Conservation (phyloP, 2,888 invertebrate genomes). For the Dryadula phaetusa region DNA sequence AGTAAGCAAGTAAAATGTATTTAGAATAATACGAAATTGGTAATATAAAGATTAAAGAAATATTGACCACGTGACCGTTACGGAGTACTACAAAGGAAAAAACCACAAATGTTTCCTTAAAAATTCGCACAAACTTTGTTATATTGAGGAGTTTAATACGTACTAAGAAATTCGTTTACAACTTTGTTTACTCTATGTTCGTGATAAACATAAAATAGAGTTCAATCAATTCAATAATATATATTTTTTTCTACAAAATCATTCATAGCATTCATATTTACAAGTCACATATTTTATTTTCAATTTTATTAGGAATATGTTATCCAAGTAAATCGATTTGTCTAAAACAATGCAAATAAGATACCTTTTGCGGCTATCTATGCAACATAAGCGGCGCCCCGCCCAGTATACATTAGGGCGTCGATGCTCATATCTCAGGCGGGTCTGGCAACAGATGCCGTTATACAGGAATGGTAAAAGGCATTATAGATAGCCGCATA, state of each 20-base stretch:
- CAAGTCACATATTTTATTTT: neutral
- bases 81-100: no score
- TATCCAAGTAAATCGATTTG: constrained; percentile 13
- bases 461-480: constrained; percentile 43
- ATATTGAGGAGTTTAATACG: no score
- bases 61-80: no score
- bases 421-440: constrained; percentile 43
- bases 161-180: no score
- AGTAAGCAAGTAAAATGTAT: no score
- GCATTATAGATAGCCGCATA: constrained; percentile 38
- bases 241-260: neutral
- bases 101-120: no score
- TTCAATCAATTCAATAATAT: neutral
- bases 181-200: no score
- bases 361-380: constrained; percentile 30
- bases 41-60: no score
- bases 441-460: constrained; percentile 44
- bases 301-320: neutral
- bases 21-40: no score
- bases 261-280: neutral
- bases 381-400: constrained; percentile 47
- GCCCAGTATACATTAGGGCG: constrained; percentile 45
- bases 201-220: no score
- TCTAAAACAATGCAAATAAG: constrained; percentile 36
- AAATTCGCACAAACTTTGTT: no score